Base-by-base conservation (phyloP, 2,797 vertebrate genomes). In the Enoplosus armatus region DNA sequence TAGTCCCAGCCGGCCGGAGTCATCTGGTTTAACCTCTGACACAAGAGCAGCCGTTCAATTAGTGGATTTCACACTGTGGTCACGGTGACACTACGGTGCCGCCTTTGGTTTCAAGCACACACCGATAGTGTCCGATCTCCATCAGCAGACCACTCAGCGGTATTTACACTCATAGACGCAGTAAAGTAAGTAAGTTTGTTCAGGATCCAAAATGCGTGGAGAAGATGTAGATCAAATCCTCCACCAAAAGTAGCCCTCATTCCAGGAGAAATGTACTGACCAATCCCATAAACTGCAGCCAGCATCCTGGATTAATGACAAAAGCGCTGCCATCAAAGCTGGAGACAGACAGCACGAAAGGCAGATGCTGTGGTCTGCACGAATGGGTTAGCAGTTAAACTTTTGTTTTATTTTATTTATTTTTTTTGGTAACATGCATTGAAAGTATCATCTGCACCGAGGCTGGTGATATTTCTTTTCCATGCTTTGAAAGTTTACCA, bases 21-120 rank as follows among this genome's bases (percentile, higher is more conserved):
- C 83, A 11, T 90, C 75, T 63, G 85, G 72, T 72, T 85, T 93
- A 75, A 93, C 92, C 94, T 92, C 41, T 93, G 88, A 94, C 90
- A 60, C 81, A 1, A 65, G 55, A 83, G 85, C 88, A 81, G 79
- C 84, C 72, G 48, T 85, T 93, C 87, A 88, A 90, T 95, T 92
- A 92, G 87, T 62, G 66, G 59, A 91, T 94, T 90, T 93, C 91
- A 93, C 91, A 90, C 88, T 82, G 20, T 6, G 62, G 88, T 85
- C 86, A 89, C 9, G 76, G 83, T 29, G 75, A 90, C 68, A 75
- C 62, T 35, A 2, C 3, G 18, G 35, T 31, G n/a, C 43, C 1
- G 81, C 79, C 37, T 93, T 64, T 5, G 51, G 82, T 93, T 93
- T 91, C 88, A 79, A 10, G 48, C 65, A 3, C 75, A 82, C 58